These are phyloP conservation scores for Barbus barbus DNA, from an alignment of 2,113 vertebrate species.

Conservation along the genomic window DNA sequence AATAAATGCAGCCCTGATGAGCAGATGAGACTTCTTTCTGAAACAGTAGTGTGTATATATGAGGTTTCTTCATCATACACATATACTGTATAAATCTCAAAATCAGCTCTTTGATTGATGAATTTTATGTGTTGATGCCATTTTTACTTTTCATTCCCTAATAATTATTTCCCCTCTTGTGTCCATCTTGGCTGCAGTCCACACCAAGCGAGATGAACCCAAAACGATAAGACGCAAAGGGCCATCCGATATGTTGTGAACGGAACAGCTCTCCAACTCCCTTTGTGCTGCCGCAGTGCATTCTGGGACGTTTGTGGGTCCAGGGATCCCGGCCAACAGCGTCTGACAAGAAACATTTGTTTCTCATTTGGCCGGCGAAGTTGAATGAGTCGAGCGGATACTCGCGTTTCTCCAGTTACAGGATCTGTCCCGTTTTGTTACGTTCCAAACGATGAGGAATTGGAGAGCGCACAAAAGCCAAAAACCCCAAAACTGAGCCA, in stretches of 20 bases:
- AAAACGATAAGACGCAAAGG: constrained; percentile 24
- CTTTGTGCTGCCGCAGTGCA: constrained; percentile 50
- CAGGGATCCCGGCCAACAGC: constrained; percentile 53
- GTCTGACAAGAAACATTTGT: constrained; percentile 61
- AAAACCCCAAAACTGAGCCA: constrained; percentile 48
- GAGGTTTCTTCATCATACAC: neutral
- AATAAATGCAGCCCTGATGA: too few relatives aligned
- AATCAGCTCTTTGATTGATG: neutral
- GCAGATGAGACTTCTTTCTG: too few relatives aligned
- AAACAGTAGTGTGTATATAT: too few relatives aligned
- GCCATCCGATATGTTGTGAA: neutral
- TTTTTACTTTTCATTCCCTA: neutral
- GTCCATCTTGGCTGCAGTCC: constrained; percentile 7
- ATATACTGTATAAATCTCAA: neutral
- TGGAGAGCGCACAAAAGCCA: constrained; percentile 35
- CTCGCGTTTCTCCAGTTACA: constrained; percentile 61
- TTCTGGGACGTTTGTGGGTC: constrained; percentile 32
- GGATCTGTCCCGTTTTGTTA: constrained; percentile 55
- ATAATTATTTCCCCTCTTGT: constrained; percentile 18
- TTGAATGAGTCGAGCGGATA: constrained; percentile 56
- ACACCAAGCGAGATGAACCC: constrained; percentile 28
- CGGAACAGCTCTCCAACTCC: neutral
- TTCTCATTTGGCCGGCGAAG: constrained; percentile 60
- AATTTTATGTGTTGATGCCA: neutral
- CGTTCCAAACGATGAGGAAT: constrained; percentile 53